Conservation (phyloP, 2,888 invertebrate species). For the Acronicta psi region DNA sequence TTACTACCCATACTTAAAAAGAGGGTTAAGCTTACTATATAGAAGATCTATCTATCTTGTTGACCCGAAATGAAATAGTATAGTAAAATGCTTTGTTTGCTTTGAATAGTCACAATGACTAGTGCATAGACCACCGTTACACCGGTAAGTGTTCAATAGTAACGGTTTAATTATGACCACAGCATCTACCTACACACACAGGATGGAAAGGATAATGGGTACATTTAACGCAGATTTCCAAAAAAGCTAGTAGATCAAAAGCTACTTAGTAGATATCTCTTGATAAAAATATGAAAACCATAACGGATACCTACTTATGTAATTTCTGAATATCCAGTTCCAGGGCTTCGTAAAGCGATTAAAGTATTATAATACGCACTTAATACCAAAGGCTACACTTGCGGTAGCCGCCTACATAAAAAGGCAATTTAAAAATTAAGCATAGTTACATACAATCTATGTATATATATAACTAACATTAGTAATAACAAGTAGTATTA, state of each 20-base stretch:
- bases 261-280: too few relatives aligned
- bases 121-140: neutral
- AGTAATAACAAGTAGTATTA: too few relatives aligned
- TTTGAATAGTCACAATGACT: slow-evolving; percentile 2
- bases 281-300: neutral
- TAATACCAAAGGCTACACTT: slow-evolving; percentile 4
- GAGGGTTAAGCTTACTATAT: too few relatives aligned
- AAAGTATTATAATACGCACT: slow-evolving; percentile 24
- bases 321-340: slow-evolving; percentile 5
- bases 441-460: too few relatives aligned
- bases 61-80: too few relatives aligned
- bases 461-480: too few relatives aligned
- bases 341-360: slow-evolving; percentile 39
- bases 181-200: too few relatives aligned
- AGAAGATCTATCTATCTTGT: too few relatives aligned
- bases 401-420: slow-evolving; percentile 6
- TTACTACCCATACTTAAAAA: too few relatives aligned
- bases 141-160: slow-evolving; percentile 24
- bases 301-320: neutral
- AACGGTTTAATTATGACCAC: slow-evolving; percentile 35
- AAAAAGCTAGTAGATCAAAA: neutral
- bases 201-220: too few relatives aligned
- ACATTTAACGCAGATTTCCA: too few relatives aligned
- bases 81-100: neutral
- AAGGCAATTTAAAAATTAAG: neutral